Evolutionary conservation across 2,888 invertebrate species (phyloP).

Genomic region (Pediacus dermestoides): DNA sequence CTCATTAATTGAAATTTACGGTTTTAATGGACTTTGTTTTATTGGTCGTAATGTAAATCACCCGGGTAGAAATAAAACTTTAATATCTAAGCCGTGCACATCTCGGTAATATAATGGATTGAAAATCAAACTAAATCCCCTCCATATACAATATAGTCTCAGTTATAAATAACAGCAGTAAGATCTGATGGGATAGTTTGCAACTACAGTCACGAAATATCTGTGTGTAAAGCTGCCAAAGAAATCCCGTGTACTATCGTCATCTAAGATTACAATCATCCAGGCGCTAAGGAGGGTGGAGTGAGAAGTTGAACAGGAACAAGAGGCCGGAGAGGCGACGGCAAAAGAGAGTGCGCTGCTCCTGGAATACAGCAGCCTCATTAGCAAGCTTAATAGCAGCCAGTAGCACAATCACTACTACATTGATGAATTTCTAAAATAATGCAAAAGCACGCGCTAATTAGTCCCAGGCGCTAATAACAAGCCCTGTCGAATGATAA

Average conservation of each 20-base stretch:
- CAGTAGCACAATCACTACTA: slow-evolving; percentile 33
- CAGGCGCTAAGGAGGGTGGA: not conserved
- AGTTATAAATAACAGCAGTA: too few species aligned
- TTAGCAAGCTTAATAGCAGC: slow-evolving; percentile 35
- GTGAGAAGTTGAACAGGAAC: not conserved
- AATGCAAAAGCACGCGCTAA: slow-evolving; percentile 37
- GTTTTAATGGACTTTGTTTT: too few species aligned
- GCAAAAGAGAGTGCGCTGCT: slow-evolving; percentile 15
- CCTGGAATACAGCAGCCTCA: slow-evolving; percentile 39
- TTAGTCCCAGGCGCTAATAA: slow-evolving; percentile 30
- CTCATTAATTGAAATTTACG: too few species aligned
- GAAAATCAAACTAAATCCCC: too few species aligned
- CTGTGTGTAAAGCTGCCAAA: too few species aligned
- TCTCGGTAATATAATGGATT: too few species aligned
- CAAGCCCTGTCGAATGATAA: slow-evolving; percentile 11
- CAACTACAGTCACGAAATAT: too few species aligned
- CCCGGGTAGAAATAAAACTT: too few species aligned
- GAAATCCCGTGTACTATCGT: slow-evolving; percentile 24
- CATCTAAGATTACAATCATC: slow-evolving; percentile 23
- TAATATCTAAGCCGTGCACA: too few species aligned
- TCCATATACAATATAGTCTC: too few species aligned
- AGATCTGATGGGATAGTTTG: too few species aligned
- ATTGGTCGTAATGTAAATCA: too few species aligned
- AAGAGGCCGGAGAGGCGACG: slow-evolving; percentile 10
- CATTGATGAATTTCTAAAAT: slow-evolving; percentile 38